A percentile compares a stretch with the other conserved stretches of the same genome.
Conservation (phyloP, 2,888 invertebrate species). For the Agrotis ipsilon region DNA sequence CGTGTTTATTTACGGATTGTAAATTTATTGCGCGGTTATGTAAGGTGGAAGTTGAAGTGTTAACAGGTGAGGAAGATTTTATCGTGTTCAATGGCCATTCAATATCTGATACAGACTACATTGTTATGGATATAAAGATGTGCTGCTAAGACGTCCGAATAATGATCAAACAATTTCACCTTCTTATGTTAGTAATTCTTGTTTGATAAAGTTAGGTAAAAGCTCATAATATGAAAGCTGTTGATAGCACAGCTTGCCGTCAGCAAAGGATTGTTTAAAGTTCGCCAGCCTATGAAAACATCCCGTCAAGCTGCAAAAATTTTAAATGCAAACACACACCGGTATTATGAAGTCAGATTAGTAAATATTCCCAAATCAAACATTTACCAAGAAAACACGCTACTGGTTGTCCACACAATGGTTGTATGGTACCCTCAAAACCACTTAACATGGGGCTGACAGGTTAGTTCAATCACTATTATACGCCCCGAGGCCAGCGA, state of each 20-base stretch:
- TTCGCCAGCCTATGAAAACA: constrained; percentile 76
- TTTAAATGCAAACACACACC: constrained; percentile 78
- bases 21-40: constrained; percentile 55
- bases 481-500: constrained; percentile 86
- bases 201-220: neutral
- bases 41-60: constrained; percentile 27
- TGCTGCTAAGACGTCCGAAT: no score
- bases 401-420: constrained; percentile 88
- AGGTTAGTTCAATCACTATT: constrained; percentile 91
- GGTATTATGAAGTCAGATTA: constrained; percentile 79
- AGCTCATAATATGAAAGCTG: constrained; percentile 7
- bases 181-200: neutral
- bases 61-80: constrained; percentile 28
- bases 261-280: constrained; percentile 70
- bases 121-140: neutral
- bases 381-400: constrained; percentile 90
- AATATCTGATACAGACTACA: neutral
- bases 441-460: constrained; percentile 91
- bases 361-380: constrained; percentile 89
- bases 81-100: neutral
- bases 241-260: constrained; percentile 18
- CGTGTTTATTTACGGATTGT: constrained; percentile 66
- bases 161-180: no score
- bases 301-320: constrained; percentile 76
- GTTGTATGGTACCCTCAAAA: constrained; percentile 86